phyloP scores from a whole-genome alignment of 2,113 vertebrate species.

The Hirundichthys speculiger region DNA sequence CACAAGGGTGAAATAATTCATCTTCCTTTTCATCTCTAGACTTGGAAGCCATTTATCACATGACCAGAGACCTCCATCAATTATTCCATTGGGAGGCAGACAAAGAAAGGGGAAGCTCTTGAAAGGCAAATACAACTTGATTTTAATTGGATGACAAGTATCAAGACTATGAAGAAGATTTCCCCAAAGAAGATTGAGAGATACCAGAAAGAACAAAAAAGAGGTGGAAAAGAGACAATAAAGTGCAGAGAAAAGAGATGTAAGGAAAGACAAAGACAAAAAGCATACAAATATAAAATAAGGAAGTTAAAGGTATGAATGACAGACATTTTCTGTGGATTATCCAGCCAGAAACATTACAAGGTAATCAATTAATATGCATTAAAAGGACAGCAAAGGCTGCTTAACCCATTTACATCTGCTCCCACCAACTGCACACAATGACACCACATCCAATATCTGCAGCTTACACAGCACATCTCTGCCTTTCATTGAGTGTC shows the following conservation, averaged over 20 bases:
- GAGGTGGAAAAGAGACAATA: constrained; percentile 33
- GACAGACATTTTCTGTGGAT: constrained; percentile 10
- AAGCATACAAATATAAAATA: constrained; percentile 20
- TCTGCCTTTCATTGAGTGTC: constrained; percentile 12
- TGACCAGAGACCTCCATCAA: constrained; percentile 82
- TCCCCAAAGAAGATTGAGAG: constrained; percentile 65
- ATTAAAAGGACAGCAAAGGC: constrained; percentile 18
- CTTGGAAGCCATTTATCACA: constrained; percentile 80
- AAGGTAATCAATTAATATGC: constrained; percentile 18
- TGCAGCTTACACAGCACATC: constrained; percentile 4
- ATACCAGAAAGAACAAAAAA: constrained; percentile 35
- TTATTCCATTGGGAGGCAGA: constrained; percentile 78
- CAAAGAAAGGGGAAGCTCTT: constrained; percentile 73
- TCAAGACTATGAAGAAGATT: constrained; percentile 73
- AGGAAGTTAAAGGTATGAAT: constrained; percentile 18
- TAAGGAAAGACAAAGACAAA: constrained; percentile 16
- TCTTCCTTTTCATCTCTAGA: constrained; percentile 83
- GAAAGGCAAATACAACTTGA: constrained; percentile 86
- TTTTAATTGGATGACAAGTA: constrained; percentile 83
- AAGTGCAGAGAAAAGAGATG: constrained; percentile 11
- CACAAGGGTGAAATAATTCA: constrained; percentile 77
- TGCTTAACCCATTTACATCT: constrained; percentile 10
- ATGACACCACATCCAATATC: constrained; percentile 23
- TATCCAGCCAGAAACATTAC: neutral
- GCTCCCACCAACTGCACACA: constrained; percentile 18